Percentiles rank a stretch among this genome's conserved stretches.
Evolutionary conservation across 2,888 invertebrate species (phyloP).

Genomic region (Metalampra italica): DNA sequence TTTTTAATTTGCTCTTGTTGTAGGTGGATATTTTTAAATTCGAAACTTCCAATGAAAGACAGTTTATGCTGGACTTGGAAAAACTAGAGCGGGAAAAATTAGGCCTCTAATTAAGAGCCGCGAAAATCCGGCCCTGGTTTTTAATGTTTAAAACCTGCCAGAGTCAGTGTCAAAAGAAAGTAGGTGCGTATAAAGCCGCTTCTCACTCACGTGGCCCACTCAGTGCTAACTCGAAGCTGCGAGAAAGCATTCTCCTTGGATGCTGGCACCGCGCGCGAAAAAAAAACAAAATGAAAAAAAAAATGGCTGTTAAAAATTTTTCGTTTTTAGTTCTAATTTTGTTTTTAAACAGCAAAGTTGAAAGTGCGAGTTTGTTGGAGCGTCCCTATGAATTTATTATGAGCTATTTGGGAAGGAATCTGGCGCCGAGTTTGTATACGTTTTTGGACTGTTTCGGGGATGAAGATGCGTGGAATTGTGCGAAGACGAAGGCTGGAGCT

Average conservation of each 20-base stretch:
- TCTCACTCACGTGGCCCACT: constrained; percentile 26
- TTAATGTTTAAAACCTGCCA: constrained; percentile 1
- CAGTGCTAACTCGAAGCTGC: constrained; percentile 50
- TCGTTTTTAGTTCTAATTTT: constrained; percentile 38
- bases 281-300: constrained; percentile 15
- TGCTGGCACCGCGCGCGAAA: constrained; percentile 17
- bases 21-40: too few relatives aligned
- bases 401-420: constrained; percentile 50
- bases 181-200: constrained; percentile 33
- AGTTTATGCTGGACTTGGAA: too few relatives aligned
- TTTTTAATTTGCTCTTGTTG: too few relatives aligned
- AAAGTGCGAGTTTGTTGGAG: constrained; percentile 57
- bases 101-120: too few relatives aligned
- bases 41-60: too few relatives aligned
- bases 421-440: constrained; percentile 74
- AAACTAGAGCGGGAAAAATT: too few relatives aligned
- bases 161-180: constrained; percentile 45
- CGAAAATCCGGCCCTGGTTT: too few relatives aligned
- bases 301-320: constrained; percentile 40
- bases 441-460: constrained; percentile 74
- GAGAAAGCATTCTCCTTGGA: constrained; percentile 24
- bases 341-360: constrained; percentile 33
- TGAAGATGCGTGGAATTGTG: constrained; percentile 74
- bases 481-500: constrained; percentile 72
- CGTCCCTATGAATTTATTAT: constrained; percentile 61